Conservation (phyloP, 2,888 invertebrate species). For the Thumatha senex region DNA sequence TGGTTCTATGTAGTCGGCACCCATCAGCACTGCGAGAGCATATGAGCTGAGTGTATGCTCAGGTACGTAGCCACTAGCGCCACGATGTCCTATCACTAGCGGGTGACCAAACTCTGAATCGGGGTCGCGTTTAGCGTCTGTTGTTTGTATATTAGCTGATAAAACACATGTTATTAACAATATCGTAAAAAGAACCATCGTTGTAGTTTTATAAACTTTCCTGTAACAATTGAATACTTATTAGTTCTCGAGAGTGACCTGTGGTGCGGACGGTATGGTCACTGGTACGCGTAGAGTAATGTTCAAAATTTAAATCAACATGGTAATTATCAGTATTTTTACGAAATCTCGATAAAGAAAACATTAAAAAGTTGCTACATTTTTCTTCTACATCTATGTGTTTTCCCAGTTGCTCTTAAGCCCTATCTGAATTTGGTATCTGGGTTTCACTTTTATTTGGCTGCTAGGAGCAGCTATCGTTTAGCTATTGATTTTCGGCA, state of each 20-base stretch:
- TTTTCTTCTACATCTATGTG: no score
- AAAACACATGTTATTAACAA: conserved; percentile 1
- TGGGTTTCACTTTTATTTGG: no score
- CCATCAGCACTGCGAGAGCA: conserved; percentile 71
- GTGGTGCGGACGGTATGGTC: no score
- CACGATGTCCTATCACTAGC: conserved; percentile 68
- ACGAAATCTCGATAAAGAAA: no score
- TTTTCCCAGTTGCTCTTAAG: no score
- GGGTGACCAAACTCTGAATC: conserved; percentile 54
- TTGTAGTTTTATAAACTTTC: conserved; percentile 16
- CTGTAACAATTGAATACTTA: conserved; percentile 17
- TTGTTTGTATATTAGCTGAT: background rate
- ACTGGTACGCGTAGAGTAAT: no score
- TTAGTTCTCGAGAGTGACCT: background rate
- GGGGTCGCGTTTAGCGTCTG: conserved; percentile 25
- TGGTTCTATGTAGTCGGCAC: conserved; percentile 73
- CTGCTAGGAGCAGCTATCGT: no score
- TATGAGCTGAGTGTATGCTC: conserved; percentile 76
- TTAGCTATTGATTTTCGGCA: no score
- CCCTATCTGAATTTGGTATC: no score
- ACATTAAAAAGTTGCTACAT: no score
- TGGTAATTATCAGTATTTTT: no score
- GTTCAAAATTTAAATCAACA: no score
- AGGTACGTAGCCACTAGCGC: conserved; percentile 73
- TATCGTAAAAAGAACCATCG: conserved; percentile 7